phyloP scores from a whole-genome alignment of 53 echinoderm and acorn worm genomes.

The Stichopus horrens region DNA sequence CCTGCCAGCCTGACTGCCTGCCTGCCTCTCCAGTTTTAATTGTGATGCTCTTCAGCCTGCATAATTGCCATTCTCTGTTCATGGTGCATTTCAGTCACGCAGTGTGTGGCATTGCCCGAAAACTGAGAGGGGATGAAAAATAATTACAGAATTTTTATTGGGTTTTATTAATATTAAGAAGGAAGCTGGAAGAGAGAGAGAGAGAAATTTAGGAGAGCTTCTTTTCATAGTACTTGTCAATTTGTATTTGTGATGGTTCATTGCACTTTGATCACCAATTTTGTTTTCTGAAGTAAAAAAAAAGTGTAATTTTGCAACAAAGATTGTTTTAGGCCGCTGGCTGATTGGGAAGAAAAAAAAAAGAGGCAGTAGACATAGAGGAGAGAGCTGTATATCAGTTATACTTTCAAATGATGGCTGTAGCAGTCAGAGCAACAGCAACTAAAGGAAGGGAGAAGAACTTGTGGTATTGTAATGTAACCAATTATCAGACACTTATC shows the following conservation, averaged over 20 bases:
- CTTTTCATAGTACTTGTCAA: conserved; percentile 19
- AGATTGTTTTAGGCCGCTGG: background rate
- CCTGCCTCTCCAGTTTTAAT: background rate
- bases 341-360: background rate
- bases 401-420: no score
- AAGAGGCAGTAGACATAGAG: background rate
- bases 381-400: background rate
- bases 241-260: conserved; percentile 22
- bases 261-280: conserved; percentile 18
- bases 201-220: background rate
- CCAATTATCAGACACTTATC: conserved; percentile 11
- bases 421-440: no score
- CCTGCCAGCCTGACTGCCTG: background rate
- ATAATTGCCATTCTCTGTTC: no score
- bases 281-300: background rate
- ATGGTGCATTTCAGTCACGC: no score
- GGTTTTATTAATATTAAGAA: conserved; percentile 14
- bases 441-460: no score
- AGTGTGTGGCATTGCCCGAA: no score
- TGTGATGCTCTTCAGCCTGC: background rate
- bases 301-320: conserved; percentile 3
- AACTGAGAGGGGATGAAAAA: background rate
- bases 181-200: background rate
- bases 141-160: conserved; percentile 21
- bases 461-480: background rate